Conservation (phyloP, 2,797 vertebrate genomes). For the Gambelia wislizenii region DNA sequence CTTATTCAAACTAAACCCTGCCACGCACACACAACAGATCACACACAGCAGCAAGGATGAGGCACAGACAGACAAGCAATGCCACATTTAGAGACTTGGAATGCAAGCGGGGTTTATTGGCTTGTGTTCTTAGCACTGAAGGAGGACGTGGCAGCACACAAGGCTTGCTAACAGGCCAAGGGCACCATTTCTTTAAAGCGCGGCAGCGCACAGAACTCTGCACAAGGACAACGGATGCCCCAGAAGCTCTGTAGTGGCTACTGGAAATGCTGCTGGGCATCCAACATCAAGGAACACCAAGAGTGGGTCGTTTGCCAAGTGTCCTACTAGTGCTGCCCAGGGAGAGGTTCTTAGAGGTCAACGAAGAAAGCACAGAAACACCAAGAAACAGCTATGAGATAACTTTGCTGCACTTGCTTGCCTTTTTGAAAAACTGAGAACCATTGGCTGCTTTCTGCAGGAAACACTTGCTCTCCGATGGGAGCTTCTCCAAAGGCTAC, state of each 20-base stretch:
- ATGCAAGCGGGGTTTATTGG: conserved; percentile 72
- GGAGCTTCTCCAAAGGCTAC: conserved; percentile 3
- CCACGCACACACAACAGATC: accelerated
- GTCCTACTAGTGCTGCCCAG: background rate
- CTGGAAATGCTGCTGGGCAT: background rate
- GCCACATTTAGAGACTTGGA: background rate
- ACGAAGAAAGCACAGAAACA: background rate
- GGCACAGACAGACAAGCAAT: background rate
- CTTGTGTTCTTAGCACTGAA: conserved; percentile 58
- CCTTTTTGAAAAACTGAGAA: background rate
- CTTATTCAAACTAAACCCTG: too few relatives aligned
- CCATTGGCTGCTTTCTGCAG: conserved; percentile 30
- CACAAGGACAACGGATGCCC: conserved; percentile 18
- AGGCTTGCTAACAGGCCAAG: conserved; percentile 33
- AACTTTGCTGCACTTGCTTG: background rate
- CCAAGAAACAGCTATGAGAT: conserved; percentile 21
- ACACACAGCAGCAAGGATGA: background rate
- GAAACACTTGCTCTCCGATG: background rate
- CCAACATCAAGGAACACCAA: conserved; percentile 3
- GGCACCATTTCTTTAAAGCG: conserved; percentile 6
- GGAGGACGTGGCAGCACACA: conserved; percentile 35
- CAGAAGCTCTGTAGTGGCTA: conserved; percentile 1
- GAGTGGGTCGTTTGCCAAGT: conserved; percentile 5
- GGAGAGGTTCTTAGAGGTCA: background rate
- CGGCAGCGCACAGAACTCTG: background rate